Evolutionary conservation across 2,797 vertebrate species (phyloP).

Genomic region (Etheostoma nigrum): DNA sequence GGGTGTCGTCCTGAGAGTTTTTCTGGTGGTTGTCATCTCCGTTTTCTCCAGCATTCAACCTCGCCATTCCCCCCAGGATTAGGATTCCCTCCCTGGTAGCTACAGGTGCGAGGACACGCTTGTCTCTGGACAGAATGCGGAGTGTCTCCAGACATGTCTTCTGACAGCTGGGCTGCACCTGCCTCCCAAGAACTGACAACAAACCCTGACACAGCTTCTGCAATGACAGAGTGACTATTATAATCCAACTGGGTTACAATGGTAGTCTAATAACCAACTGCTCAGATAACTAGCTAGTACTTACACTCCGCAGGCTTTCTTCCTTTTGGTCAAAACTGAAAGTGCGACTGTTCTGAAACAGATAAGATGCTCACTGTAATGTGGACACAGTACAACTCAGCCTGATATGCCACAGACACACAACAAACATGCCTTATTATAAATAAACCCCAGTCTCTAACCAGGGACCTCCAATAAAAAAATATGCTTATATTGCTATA

Average conservation of each 20-base stretch:
- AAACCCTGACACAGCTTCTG: conserved; percentile 94
- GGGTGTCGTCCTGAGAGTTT: conserved; percentile 71
- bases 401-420: neutral
- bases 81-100: conserved; percentile 93
- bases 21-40: conserved; percentile 75
- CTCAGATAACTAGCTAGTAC: conserved; percentile 49
- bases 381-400: conserved; percentile 6
- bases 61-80: conserved; percentile 89
- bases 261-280: neutral
- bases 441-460: neutral
- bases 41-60: conserved; percentile 80
- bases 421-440: neutral
- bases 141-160: conserved; percentile 94
- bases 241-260: neutral
- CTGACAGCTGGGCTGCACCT: conserved; percentile 88
- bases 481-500: neutral
- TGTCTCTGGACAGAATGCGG: conserved; percentile 97
- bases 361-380: conserved; percentile 34
- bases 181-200: conserved; percentile 88
- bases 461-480: too few relatives aligned
- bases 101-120: conserved; percentile 93
- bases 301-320: conserved; percentile 93
- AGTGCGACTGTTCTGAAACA: conserved; percentile 89
- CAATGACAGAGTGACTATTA: conserved; percentile 17
- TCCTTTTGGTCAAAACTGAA: conserved; percentile 93